Evolutionary conservation across 1,140 invertebrate species (phyloP).

Genomic region (Saccostrea glomerata): DNA sequence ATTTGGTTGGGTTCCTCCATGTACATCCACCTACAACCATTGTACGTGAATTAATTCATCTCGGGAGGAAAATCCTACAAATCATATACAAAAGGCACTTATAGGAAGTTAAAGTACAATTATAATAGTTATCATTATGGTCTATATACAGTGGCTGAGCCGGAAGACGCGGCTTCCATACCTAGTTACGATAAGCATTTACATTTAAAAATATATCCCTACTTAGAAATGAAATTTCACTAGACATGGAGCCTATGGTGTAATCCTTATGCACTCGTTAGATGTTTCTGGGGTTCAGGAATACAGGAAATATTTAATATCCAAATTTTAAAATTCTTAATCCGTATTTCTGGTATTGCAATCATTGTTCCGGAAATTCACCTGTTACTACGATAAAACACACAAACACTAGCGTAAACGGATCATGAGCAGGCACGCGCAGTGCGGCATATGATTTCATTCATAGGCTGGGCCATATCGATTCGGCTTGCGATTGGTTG

Average conservation of each 20-base stretch:
- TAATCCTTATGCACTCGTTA: neutral
- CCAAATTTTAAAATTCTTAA: constrained; percentile 2
- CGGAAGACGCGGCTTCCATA: neutral
- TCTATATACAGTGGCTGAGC: neutral
- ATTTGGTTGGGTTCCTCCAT: neutral
- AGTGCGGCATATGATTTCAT: constrained; percentile 10
- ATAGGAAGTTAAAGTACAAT: neutral
- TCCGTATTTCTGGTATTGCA: neutral
- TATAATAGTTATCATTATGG: neutral
- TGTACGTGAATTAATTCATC: neutral
- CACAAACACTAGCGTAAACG: constrained; percentile 33
- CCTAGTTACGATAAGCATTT: neutral
- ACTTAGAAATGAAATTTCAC: neutral
- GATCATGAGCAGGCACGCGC: constrained; percentile 2
- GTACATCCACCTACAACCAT: neutral
- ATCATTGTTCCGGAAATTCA: constrained; percentile 22
- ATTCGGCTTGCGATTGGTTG: constrained; percentile 22
- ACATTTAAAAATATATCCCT: neutral
- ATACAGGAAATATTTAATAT: constrained; percentile 20
- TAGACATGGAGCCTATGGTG: neutral
- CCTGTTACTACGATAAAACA: constrained; percentile 31
- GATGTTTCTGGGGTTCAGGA: neutral
- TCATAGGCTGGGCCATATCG: constrained; percentile 31
- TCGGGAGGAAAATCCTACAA: neutral
- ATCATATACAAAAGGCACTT: neutral